Conservation (phyloP, 1,140 invertebrate genomes). For the Lanistes nyassanus region DNA sequence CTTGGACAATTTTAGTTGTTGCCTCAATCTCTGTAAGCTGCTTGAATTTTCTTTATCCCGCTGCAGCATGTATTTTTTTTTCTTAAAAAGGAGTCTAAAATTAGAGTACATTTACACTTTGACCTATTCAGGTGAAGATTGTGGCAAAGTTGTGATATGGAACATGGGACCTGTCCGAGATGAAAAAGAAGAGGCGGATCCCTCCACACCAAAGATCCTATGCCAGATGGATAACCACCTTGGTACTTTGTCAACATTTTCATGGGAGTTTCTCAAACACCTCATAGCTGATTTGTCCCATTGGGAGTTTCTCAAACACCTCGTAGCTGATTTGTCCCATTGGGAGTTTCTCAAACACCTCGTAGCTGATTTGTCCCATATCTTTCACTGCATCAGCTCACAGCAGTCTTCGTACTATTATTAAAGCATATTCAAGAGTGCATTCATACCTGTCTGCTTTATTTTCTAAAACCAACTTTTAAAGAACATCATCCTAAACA, state of each 20-base stretch:
- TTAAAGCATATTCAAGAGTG: not conserved
- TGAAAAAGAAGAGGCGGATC: constrained; percentile 74
- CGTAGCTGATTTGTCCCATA: too few species aligned
- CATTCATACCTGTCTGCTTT: not conserved
- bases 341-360: too few species aligned
- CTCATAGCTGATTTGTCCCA: too few species aligned
- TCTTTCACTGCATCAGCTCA: too few species aligned
- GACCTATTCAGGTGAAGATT: constrained; percentile 59
- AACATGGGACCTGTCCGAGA: constrained; percentile 87
- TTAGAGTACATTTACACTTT: not conserved
- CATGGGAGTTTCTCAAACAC: too few species aligned
- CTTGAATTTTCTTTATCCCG: too few species aligned
- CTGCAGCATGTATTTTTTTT: not conserved
- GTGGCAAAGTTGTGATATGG: constrained; percentile 86
- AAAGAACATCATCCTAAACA: not conserved
- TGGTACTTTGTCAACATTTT: constrained; percentile 65
- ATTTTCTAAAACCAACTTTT: not conserved
- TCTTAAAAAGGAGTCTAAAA: not conserved
- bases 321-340: too few species aligned
- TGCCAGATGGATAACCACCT: constrained; percentile 96
- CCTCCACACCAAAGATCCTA: constrained; percentile 88
- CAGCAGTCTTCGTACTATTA: too few species aligned
- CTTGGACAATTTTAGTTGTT: too few species aligned
- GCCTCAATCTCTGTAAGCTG: too few species aligned
- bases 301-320: too few species aligned